phyloP scores from a whole-genome alignment of 2,113 vertebrate species.

The Triplophysa rosa region DNA sequence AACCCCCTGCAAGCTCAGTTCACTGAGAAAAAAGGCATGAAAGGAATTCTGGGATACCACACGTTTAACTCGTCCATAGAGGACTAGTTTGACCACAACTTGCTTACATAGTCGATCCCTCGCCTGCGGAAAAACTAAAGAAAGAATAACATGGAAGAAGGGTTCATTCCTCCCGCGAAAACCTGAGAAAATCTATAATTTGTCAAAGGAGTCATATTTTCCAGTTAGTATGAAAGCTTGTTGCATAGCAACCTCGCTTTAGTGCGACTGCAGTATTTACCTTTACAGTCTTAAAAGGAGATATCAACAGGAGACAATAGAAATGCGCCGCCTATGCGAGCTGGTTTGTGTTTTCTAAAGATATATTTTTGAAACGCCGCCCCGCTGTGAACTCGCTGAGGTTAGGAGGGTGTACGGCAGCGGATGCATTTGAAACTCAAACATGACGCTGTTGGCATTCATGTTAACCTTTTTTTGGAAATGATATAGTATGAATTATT shows the following conservation, averaged over 20 bases:
- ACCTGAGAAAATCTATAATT: slow-evolving; percentile 18
- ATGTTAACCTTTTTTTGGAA: slow-evolving; percentile 60
- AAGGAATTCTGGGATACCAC: not conserved
- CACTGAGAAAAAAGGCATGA: not conserved
- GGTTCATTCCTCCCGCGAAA: slow-evolving; percentile 3
- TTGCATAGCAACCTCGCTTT: slow-evolving; percentile 73
- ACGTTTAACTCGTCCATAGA: not conserved
- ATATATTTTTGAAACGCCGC: not conserved
- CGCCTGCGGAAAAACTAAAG: slow-evolving; percentile 5
- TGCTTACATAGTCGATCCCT: not conserved
- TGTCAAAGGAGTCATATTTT: slow-evolving; percentile 41
- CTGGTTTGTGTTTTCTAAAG: slow-evolving; percentile 19
- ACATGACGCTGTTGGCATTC: slow-evolving; percentile 62
- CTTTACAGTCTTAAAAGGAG: slow-evolving; percentile 23
- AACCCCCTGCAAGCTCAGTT: not conserved
- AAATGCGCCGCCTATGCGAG: not conserved
- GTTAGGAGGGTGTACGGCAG: not conserved
- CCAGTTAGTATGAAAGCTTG: slow-evolving; percentile 39
- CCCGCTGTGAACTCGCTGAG: slow-evolving; percentile 44
- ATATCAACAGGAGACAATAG: not conserved
- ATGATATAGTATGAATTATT: too few relatives aligned
- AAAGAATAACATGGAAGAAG: slow-evolving; percentile 18
- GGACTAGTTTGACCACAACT: not conserved
- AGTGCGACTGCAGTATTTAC: slow-evolving; percentile 47
- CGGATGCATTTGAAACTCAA: slow-evolving; percentile 52